Conservation (phyloP, 2,797 vertebrate species). For the Pseudochirops cupreus region DNA sequence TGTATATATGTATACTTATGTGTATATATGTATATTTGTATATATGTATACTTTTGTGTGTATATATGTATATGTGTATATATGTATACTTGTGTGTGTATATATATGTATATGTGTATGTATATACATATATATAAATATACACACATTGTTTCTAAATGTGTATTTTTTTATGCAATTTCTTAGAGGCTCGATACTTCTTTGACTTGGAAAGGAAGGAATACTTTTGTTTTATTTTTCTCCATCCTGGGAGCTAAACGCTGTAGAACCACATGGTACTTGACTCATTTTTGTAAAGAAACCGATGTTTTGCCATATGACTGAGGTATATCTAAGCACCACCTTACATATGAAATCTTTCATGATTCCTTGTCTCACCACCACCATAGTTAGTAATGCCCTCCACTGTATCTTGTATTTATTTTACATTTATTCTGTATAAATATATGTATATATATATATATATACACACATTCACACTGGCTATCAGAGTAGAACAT, state of each 20-base stretch:
- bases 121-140: too few relatives aligned
- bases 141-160: not conserved
- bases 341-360: not conserved
- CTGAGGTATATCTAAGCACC: not conserved
- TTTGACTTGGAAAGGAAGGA: constrained; percentile 13
- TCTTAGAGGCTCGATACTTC: not conserved
- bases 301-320: constrained; percentile 55
- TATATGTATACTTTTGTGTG: not conserved
- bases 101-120: not conserved
- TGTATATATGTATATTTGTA: too few relatives aligned
- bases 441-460: not conserved
- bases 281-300: constrained; percentile 66
- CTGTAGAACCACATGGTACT: constrained; percentile 73
- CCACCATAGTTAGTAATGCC: not conserved
- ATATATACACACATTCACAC: not conserved
- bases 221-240: constrained; percentile 51
- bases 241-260: constrained; percentile 51
- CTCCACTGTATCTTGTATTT: not conserved
- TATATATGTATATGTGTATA: not conserved
- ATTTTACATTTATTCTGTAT: not conserved
- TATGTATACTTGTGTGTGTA: not conserved
- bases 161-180: not conserved
- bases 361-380: not conserved
- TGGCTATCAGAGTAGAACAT: not conserved
- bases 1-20: not conserved